Evolutionary conservation across 2,888 invertebrate genomes (phyloP), one percentile per base, ranked within the genome.

Genomic region (Tetramorium bicarinatum): DNA sequence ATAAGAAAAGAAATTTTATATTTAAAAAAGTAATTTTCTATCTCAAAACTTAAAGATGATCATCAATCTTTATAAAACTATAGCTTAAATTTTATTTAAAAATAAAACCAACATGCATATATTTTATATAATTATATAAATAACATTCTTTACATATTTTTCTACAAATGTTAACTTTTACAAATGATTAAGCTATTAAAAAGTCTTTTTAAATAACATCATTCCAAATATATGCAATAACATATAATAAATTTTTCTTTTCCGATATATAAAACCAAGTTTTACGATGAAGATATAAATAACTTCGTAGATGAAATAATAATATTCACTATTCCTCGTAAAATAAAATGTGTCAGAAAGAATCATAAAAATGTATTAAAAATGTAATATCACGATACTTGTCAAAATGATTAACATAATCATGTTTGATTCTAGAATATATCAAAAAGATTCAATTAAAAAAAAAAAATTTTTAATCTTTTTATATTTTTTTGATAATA

Each of bases 281-380:
- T 72, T 52, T 71, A 71, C 38, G 21, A 52, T 38, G 1, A 4
- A 38, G 41, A 41, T 64, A 69, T 69, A 49, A 67, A 49, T 49
- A 71, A 71, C 9, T 71, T 71, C 15, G 13, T 6, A 71, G 34
- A 71, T 1, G 3, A 21, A 18, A 67, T 18, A 66, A 69, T 34
- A 15, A 69, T 21, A 38, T 54, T 34, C 8, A 71, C 2, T 21
- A 54, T 52, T 71, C 52, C 52, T 71, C 69, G 9, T 71, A 52
- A 71, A 71, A 71, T 29, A 47, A 67, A n/a, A 69, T 69, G 13
- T 52, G 49, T 13, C 44, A 34, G 41, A n/a, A 47, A 49, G n/a
- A 52, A 49, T 71, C 52, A 21, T 38, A 15, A 71, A 71, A 71
- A 71, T 69, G n/a, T 9, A 69, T 38, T 52, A 69, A 52, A 9